These are phyloP conservation scores for Nerophis lumbriciformis DNA, from an alignment of 2,113 vertebrate genomes.

Conservation along the genomic window DNA sequence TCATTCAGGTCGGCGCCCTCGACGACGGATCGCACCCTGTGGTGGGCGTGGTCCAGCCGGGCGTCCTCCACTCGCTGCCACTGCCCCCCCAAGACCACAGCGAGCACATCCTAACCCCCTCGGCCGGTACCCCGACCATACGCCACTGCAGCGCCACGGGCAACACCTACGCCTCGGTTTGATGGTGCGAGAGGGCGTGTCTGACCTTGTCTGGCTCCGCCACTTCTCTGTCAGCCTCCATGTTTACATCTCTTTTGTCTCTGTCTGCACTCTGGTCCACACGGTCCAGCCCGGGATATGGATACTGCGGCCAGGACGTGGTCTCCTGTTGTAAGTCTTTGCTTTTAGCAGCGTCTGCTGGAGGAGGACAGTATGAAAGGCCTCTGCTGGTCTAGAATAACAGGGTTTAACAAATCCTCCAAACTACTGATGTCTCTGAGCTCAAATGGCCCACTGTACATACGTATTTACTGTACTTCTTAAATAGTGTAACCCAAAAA, in stretches of 20 bases:
- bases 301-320: slow-evolving; percentile 46
- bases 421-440: slow-evolving; percentile 59
- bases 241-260: slow-evolving; percentile 45
- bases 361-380: slow-evolving; percentile 34
- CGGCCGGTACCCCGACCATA: slow-evolving; percentile 67
- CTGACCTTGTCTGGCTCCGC: slow-evolving; percentile 17
- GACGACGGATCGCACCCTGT: slow-evolving; percentile 71
- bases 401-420: slow-evolving; percentile 24
- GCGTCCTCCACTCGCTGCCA: slow-evolving; percentile 67
- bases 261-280: slow-evolving; percentile 43
- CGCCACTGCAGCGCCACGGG: slow-evolving; percentile 74
- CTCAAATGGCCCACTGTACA: slow-evolving; percentile 62
- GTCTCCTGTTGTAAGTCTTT: slow-evolving; percentile 39
- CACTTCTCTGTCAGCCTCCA: slow-evolving; percentile 43
- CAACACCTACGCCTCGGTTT: slow-evolving; percentile 76
- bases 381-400: slow-evolving; percentile 30
- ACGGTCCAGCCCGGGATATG: slow-evolving; percentile 8
- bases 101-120: slow-evolving; percentile 69
- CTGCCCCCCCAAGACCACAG: slow-evolving; percentile 57
- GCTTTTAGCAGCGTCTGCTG: slow-evolving; percentile 30
- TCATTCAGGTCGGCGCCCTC: slow-evolving; percentile 71
- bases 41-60: slow-evolving; percentile 71
- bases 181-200: slow-evolving; percentile 33
- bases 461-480: slow-evolving; percentile 55
- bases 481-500: slow-evolving; percentile 51